Percentiles rank a stretch among this genome's conserved stretches.
Conservation (phyloP, 1,140 invertebrate genomes). For the Dendroctonus valens region DNA sequence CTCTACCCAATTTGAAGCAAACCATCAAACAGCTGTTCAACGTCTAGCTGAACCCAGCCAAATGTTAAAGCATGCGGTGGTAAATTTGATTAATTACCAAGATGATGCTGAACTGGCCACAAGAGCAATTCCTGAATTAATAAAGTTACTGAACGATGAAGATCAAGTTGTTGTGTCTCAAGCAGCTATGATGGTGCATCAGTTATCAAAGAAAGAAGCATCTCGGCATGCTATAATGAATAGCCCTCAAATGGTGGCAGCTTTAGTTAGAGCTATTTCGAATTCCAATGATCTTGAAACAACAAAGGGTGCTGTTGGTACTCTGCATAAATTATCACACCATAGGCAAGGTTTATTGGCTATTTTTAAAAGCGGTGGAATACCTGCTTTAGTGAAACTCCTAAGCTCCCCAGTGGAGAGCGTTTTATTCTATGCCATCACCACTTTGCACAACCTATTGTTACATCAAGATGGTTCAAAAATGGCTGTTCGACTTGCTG, state of each 20-base stretch:
- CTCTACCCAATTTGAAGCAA: constrained; percentile 91
- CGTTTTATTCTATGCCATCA: constrained; percentile 97
- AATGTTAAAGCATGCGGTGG: constrained; percentile 95
- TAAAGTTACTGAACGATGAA: constrained; percentile 96
- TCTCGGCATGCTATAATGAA: constrained; percentile 98
- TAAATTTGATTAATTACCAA: constrained; percentile 98
- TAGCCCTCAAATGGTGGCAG: constrained; percentile 94
- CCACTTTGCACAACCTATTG: constrained; percentile 96
- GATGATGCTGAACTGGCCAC: constrained; percentile 98
- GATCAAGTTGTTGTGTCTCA: constrained; percentile 98
- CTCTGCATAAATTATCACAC: constrained; percentile 95
- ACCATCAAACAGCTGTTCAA: constrained; percentile 94
- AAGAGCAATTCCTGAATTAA: constrained; percentile 95
- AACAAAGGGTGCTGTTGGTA: constrained; percentile 94
- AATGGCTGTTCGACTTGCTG: constrained; percentile 94
- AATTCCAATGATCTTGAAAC: constrained; percentile 96
- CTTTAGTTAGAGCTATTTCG: constrained; percentile 90
- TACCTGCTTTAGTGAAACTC: constrained; percentile 94
- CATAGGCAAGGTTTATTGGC: constrained; percentile 94
- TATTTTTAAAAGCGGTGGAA: constrained; percentile 98
- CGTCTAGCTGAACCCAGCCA: constrained; percentile 93
- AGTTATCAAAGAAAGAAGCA: constrained; percentile 97
- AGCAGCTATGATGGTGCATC: constrained; percentile 98
- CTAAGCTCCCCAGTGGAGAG: constrained; percentile 94
- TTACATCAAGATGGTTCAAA: constrained; percentile 98